Base-by-base conservation (phyloP, 2,113 vertebrate genomes). In the Cottus gobio region DNA sequence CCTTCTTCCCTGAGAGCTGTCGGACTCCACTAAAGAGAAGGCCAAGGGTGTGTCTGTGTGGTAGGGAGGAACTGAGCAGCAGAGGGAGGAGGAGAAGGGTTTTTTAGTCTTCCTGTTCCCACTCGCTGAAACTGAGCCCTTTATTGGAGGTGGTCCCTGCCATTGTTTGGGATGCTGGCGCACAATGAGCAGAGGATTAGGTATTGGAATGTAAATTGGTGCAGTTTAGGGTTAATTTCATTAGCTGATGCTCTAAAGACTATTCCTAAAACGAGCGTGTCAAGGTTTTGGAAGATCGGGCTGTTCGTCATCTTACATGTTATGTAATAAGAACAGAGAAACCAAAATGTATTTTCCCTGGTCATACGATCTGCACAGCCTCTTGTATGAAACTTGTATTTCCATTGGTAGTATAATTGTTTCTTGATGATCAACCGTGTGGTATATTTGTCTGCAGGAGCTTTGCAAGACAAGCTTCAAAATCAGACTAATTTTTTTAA, bases 51-150 rank as follows among this genome's bases (percentile, higher is more conserved):
- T 60, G 79, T 48, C 30, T 46, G 69, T 65, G 77, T 66, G 62
- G 42, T 26, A n/a, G 31, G 39, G 73, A 66, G 44, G 87, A 77
- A 85, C 86, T 86, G 83, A 82, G 75, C 62, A 78, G 71, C 37
- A 71, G 46, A 66, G 31, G 82, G 84, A 79, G 87, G 80, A 75
- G 67, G 83, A 85, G 84, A 84, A 83, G 76, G 85, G 78, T 77
- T 84, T 90, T 90, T 87, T 46, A 78, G 52, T 48, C 71, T 80
- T 69, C 57, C 39, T 83, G 61, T 89, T 93, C 88, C 89, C 87
- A 90, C 70, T 80, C 82, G 71, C 88, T 86, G 81, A 87, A 90
- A 91, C 58, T 64, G 76, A 88, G 72, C 69, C 69, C 85, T 77
- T 76, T 81, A 67, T 58, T 79, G 68, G 85, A 86, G 80, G 74